Conservation (phyloP, 2,888 invertebrate species). For the Spatulosminthurus flaviceps region DNA sequence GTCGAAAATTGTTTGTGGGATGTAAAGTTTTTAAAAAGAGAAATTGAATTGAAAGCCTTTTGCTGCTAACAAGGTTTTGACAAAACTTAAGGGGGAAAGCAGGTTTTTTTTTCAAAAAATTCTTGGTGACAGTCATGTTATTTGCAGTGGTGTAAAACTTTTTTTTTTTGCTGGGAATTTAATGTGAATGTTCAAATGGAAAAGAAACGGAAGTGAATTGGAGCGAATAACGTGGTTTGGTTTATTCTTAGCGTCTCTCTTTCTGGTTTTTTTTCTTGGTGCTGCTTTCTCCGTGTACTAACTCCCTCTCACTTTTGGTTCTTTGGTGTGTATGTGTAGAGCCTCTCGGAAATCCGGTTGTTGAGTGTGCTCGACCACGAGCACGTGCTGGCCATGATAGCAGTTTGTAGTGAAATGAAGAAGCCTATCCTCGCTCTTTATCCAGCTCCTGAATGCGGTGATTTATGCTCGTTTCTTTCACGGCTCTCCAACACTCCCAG, state of each 20-base stretch:
- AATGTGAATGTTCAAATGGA: constrained; percentile 22
- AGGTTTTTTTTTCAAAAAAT: constrained; percentile 16
- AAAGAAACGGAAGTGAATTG: constrained; percentile 42
- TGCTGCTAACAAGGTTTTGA: constrained; percentile 12
- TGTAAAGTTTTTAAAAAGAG: constrained; percentile 21
- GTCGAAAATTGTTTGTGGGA: constrained; percentile 2
- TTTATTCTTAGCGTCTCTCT: constrained; percentile 25
- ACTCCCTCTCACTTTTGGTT: not conserved
- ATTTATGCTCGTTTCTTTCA: constrained; percentile 62
- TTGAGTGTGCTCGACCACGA: constrained; percentile 62
- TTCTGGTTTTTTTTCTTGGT: too few species aligned
- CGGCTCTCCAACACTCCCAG: constrained; percentile 63
- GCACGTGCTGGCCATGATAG: constrained; percentile 61
- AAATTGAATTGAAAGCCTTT: constrained; percentile 25
- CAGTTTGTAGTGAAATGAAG: constrained; percentile 61
- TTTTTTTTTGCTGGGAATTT: constrained; percentile 24
- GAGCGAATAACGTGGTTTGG: constrained; percentile 38
- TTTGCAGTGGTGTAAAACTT: constrained; percentile 13
- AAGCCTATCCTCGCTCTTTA: constrained; percentile 59
- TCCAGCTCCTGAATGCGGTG: constrained; percentile 63
- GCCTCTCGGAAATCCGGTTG: constrained; percentile 61
- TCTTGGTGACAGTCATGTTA: not conserved
- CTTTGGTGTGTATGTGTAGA: constrained; percentile 47
- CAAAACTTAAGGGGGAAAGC: constrained; percentile 9
- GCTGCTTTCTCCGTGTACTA: too few species aligned